Evolutionary conservation across 2,797 vertebrate genomes (phyloP), one percentile per base, ranked within the genome.

Genomic region (Cossypha caffra): DNA sequence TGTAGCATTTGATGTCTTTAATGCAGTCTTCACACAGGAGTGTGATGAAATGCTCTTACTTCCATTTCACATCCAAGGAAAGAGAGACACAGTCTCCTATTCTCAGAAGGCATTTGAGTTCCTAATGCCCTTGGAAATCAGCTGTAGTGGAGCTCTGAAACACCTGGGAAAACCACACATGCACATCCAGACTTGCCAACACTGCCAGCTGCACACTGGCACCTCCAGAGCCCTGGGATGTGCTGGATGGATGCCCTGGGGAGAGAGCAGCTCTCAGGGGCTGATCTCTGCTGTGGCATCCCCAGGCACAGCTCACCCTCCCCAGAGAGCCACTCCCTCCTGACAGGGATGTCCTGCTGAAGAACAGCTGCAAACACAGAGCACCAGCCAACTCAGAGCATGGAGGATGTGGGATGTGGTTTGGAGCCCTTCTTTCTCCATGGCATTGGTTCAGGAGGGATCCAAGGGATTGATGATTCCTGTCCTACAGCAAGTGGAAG

Each of bases 101-200:
- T 57, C 81, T 90, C 82, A 80, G 59, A 86, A 88, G 68, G 64
- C 71, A 80, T 82, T 90, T 50, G 78, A 89, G 82, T 40, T 93
- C 75, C 84, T 40, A 50, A 57, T 61, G 68, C 63, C 81, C 63
- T 83, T 80, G 75, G 91, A 83, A 94, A 89, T 35, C 48, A 69
- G 63, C 9, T 73, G 47, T 9, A 67, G 51, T 13, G 55, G 45
- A 67, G 61, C 72, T 76, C 78, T 91, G 74, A 66, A 82, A 76
- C 10, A 68, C n/a, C 74, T 11, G 40, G 35, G 40, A 9, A 58
- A 73, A 69, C 2, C 35, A 51, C 35, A 43, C 43, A 43, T 43
- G 43, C 43, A 43, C 43, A 43, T 43, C 43, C 43, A 43, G 43
- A 43, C 43, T 43, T 29, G 43, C 81, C 20, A 62, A 2, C 2